Conservation (phyloP, 2,888 invertebrate species). For the Microplitis deprimator region DNA sequence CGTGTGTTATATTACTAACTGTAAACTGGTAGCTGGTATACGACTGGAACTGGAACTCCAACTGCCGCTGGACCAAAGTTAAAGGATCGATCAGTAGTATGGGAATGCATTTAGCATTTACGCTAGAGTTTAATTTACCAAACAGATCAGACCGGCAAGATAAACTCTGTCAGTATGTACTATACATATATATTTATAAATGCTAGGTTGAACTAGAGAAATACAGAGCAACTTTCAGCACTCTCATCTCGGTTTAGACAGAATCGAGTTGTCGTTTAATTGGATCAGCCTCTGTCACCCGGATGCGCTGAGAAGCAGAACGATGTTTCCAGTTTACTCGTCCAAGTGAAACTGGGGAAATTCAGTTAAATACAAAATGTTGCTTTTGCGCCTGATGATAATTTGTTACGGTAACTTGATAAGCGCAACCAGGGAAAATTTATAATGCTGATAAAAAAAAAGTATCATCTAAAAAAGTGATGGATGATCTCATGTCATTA, state of each 20-base stretch:
- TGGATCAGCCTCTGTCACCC: constrained; percentile 32
- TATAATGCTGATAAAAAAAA: background rate
- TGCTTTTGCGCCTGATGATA: constrained; percentile 12
- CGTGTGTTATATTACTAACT: constrained; percentile 28
- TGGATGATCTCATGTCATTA: no score
- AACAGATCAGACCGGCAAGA: constrained; percentile 12
- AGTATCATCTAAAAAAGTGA: no score
- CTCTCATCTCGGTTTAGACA: constrained; percentile 20
- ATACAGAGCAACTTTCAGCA: constrained; percentile 5
- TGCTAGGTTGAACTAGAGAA: background rate
- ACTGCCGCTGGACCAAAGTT: background rate
- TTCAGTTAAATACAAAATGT: constrained; percentile 28
- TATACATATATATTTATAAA: background rate
- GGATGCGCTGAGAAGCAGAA: constrained; percentile 24
- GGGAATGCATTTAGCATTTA: constrained; percentile 11
- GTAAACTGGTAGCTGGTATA: background rate
- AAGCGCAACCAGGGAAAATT: background rate
- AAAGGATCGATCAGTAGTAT: constrained; percentile 21
- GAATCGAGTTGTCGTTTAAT: constrained; percentile 37
- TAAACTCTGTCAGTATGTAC: background rate
- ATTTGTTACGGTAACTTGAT: constrained; percentile 1
- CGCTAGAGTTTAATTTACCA: constrained; percentile 19
- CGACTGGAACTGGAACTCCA: background rate
- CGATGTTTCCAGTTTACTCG: constrained; percentile 13
- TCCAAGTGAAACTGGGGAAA: constrained; percentile 18